Evolutionary conservation across 2,113 vertebrate genomes (phyloP).

Genomic region (Scalopus aquaticus): DNA sequence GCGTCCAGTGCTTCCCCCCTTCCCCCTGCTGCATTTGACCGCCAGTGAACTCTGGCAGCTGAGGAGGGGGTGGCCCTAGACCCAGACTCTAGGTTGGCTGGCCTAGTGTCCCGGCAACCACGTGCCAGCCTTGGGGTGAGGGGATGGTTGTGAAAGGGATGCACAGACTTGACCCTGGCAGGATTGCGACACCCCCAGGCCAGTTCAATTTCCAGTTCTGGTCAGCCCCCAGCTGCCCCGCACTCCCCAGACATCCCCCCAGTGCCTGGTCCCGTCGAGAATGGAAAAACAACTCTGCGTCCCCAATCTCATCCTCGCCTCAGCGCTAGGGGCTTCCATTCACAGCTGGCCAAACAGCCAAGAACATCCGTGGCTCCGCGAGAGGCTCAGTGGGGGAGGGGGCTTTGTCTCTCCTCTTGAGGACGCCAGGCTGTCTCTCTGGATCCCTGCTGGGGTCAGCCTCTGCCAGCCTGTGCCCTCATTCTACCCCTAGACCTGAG

Average conservation of each 20-base stretch:
- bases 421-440: not conserved
- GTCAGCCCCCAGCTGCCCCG: not conserved
- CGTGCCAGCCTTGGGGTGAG: not conserved
- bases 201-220: not conserved
- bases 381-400: not conserved
- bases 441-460: not conserved
- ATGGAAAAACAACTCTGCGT: not conserved
- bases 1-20: not conserved
- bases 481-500: not conserved
- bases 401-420: not conserved
- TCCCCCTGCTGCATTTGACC: conserved; percentile 44
- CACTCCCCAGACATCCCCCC: conserved; percentile 70
- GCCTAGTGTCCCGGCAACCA: conserved; percentile 78
- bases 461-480: not conserved
- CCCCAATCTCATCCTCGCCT: not conserved
- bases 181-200: conserved; percentile 62
- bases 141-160: conserved; percentile 59
- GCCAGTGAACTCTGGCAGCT: conserved; percentile 75
- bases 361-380: not conserved
- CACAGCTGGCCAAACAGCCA: not conserved
- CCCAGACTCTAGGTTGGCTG: conserved; percentile 57
- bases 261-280: conserved; percentile 77
- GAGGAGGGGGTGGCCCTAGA: conserved; percentile 71
- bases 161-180: conserved; percentile 17
- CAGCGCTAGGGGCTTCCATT: not conserved